These are phyloP conservation scores for Mycteria americana DNA, from an alignment of 2,797 vertebrate genomes.

Conservation along the genomic window DNA sequence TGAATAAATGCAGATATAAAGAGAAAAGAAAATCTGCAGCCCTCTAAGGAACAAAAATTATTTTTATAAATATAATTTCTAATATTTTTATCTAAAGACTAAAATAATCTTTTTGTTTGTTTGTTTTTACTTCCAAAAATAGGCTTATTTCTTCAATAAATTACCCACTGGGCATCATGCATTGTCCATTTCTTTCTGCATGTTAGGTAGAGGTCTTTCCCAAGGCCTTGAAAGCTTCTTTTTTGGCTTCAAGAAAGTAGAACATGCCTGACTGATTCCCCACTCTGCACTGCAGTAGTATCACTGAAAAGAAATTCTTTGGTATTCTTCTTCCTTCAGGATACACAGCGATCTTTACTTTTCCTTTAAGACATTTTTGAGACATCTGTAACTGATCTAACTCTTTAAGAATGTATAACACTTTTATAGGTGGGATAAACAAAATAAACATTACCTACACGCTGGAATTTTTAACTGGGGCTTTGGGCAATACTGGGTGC, in stretches of 20 bases:
- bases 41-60: not conserved
- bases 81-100: not conserved
- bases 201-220: not conserved
- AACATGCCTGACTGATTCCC: not conserved
- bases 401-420: not conserved
- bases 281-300: not conserved
- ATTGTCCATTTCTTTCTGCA: not conserved
- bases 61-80: not conserved
- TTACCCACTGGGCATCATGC: not conserved
- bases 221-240: not conserved
- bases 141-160: not conserved
- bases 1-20: not conserved
- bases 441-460: not conserved
- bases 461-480: not conserved
- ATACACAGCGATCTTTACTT: not conserved
- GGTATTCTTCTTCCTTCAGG: not conserved
- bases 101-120: accelerated
- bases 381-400: not conserved
- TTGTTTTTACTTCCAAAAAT: not conserved
- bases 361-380: not conserved
- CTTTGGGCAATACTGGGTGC: not conserved
- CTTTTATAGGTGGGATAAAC: not conserved
- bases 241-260: not conserved
- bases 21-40: not conserved
- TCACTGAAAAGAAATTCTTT: not conserved